Evolutionary conservation across 2,113 vertebrate species (phyloP).

Genomic region (Pelmatolapia mariae): DNA sequence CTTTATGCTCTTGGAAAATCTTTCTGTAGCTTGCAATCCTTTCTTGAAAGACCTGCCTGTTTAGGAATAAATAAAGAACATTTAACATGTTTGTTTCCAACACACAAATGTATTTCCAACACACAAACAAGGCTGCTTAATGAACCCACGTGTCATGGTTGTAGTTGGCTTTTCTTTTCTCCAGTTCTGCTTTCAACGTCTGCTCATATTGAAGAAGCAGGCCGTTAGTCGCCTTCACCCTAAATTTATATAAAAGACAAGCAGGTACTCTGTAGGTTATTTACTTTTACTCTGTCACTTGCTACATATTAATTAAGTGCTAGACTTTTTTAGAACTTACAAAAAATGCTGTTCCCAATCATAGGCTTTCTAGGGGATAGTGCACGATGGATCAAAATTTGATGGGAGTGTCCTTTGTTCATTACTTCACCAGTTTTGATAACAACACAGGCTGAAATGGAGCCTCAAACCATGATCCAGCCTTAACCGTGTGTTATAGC

Average conservation of each 20-base stretch:
- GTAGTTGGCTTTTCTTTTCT: slow-evolving; percentile 51
- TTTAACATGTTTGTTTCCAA: not conserved
- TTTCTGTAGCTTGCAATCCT: slow-evolving; percentile 58
- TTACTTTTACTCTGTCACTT: not conserved
- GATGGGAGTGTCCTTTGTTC: not conserved
- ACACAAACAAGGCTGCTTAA: not conserved
- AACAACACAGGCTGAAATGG: not conserved
- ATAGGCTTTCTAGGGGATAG: not conserved
- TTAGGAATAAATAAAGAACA: not conserved
- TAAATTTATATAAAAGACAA: slow-evolving; percentile 12
- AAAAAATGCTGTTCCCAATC: not conserved
- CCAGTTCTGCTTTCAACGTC: slow-evolving; percentile 60
- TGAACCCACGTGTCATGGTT: slow-evolving; percentile 57
- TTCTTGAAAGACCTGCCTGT: slow-evolving; percentile 64
- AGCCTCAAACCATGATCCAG: not conserved
- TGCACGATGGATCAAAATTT: not conserved
- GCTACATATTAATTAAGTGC: not conserved
- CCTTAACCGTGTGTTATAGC: fast-evolving
- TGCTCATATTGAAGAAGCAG: slow-evolving; percentile 65
- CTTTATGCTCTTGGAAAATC: slow-evolving; percentile 56
- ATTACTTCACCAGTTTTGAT: not conserved
- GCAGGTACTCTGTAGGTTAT: not conserved
- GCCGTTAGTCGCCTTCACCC: slow-evolving; percentile 47
- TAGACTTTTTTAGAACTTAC: not conserved
- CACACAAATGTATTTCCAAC: not conserved